These are phyloP conservation scores for Actinostola sp. DNA, from an alignment of 92 coral and sea anemone genomes.

Conservation along the genomic window DNA sequence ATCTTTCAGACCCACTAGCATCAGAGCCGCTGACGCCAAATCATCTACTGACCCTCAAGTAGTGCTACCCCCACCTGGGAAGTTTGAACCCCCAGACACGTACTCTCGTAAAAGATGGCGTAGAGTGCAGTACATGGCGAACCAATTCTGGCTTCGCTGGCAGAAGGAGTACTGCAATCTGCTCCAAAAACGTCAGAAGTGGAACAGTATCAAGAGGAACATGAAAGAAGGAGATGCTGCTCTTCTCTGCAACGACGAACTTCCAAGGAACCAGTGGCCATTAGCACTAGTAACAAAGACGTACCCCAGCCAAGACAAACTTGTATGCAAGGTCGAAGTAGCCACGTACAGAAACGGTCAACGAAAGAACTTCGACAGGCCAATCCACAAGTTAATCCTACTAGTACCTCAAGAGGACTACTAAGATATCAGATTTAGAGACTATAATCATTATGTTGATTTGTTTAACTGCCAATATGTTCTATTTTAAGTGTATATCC, in stretches of 20 bases:
- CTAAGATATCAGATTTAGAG: not conserved
- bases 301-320: slow-evolving; percentile 52
- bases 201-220: slow-evolving; percentile 41
- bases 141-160: too few species aligned
- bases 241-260: slow-evolving; percentile 40
- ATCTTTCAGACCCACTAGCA: not conserved
- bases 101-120: slow-evolving; percentile 50
- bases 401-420: not conserved
- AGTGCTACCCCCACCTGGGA: slow-evolving; percentile 49
- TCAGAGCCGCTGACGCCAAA: slow-evolving; percentile 4
- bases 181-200: slow-evolving; percentile 53
- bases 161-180: slow-evolving; percentile 38
- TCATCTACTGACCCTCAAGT: slow-evolving; percentile 16
- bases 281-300: slow-evolving; percentile 46
- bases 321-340: slow-evolving; percentile 47
- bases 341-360: not conserved
- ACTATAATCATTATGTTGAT: not conserved
- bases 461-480: not conserved
- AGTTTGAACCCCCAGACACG: slow-evolving; percentile 34
- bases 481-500: not conserved
- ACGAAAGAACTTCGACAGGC: slow-evolving; percentile 31
- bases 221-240: slow-evolving; percentile 55
- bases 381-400: slow-evolving; percentile 44
- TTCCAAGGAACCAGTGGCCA: slow-evolving; percentile 59
- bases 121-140: slow-evolving; percentile 47